phyloP scores from a whole-genome alignment of 2,888 invertebrate genomes.

The Drosophila kambysellisi region DNA sequence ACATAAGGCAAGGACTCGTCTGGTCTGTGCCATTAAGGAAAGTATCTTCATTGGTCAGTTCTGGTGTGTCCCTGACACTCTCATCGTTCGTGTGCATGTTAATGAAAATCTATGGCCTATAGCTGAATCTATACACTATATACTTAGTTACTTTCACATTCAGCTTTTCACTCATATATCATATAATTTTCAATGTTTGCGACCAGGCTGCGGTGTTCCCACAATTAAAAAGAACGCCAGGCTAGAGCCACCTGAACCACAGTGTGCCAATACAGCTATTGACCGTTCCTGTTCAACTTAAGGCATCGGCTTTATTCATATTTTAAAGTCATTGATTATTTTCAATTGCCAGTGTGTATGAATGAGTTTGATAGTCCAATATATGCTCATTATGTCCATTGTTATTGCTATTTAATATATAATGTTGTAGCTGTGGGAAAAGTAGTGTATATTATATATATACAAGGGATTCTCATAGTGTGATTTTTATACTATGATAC shows the following conservation, averaged over 20 bases:
- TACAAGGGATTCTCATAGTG: background rate
- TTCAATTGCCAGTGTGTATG: constrained; percentile 33
- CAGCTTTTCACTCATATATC: constrained; percentile 45
- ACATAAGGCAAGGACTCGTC: constrained; percentile 52
- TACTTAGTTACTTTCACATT: constrained; percentile 47
- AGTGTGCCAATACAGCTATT: constrained; percentile 24
- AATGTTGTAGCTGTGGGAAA: background rate
- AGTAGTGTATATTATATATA: background rate
- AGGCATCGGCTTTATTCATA: constrained; percentile 49
- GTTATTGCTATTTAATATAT: background rate
- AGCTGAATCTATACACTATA: constrained; percentile 9
- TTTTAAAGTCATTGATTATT: constrained; percentile 66
- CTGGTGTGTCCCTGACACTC: constrained; percentile 32
- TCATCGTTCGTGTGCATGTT: constrained; percentile 38
- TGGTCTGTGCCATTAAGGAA: constrained; percentile 1
- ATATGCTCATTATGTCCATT: constrained; percentile 8
- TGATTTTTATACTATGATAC: background rate
- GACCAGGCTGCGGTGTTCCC: constrained; percentile 65
- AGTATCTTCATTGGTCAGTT: constrained; percentile 15
- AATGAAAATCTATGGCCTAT: constrained; percentile 52
- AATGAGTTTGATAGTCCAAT: constrained; percentile 15
- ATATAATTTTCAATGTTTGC: constrained; percentile 37
- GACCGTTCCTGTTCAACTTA: constrained; percentile 1
- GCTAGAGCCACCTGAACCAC: background rate
- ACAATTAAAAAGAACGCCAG: constrained; percentile 70